Percentiles rank a stretch among this genome's conserved stretches.
Evolutionary conservation across 2,888 invertebrate genomes (phyloP).

Genomic region (Pediacus dermestoides): DNA sequence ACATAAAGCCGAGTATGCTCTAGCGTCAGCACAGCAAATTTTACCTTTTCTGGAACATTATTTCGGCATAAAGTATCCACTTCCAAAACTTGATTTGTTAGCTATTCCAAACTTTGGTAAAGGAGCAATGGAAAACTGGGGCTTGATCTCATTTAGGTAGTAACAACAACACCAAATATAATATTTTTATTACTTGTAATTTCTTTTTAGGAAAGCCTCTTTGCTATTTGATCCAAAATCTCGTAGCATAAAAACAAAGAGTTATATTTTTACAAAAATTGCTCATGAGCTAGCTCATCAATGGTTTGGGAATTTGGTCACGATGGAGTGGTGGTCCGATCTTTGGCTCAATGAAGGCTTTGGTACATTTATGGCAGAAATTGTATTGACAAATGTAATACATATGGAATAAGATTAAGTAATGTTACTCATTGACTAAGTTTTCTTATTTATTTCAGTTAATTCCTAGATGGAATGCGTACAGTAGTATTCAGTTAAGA

Average conservation of each 20-base stretch:
- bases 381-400: constrained; percentile 55
- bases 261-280: constrained; percentile 51
- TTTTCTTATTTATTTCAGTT: constrained; percentile 47
- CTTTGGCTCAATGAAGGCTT: constrained; percentile 74
- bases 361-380: constrained; percentile 60
- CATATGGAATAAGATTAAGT: not conserved
- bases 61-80: constrained; percentile 54
- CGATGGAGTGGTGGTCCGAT: constrained; percentile 68
- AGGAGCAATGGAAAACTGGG: constrained; percentile 58
- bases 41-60: constrained; percentile 54
- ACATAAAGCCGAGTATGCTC: constrained; percentile 49
- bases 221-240: constrained; percentile 55
- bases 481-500: constrained; percentile 52
- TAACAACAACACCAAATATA: constrained; percentile 16
- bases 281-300: constrained; percentile 72
- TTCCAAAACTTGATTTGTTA: constrained; percentile 57
- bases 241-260: constrained; percentile 45
- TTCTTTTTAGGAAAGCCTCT: constrained; percentile 55
- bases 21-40: constrained; percentile 53
- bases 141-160: constrained; percentile 57
- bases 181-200: constrained; percentile 6
- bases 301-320: constrained; percentile 72
- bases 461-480: constrained; percentile 56
- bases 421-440: too few relatives aligned
- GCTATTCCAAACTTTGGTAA: constrained; percentile 58